Evolutionary conservation across 1,140 invertebrate genomes (phyloP), one percentile per base, ranked within the genome.

Genomic region (Myzus persicae): DNA sequence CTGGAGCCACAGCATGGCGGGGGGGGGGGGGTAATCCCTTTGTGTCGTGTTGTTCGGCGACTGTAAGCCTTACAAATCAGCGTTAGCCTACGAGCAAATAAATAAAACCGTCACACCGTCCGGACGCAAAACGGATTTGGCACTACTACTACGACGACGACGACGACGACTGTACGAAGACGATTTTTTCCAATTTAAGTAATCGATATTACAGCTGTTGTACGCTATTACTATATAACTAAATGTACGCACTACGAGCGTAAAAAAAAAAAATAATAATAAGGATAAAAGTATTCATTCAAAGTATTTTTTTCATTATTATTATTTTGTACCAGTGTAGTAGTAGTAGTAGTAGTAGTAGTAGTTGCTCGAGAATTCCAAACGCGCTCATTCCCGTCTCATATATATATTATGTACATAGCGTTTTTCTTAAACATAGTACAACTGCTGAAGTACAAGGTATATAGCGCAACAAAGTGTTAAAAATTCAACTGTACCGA

Each of bases 1-100:
- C 81, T 14, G 44, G 40, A 7, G 22, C 42, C 7, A 38, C 24
- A 26, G 36, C n/a, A 76, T 1, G 59, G 59, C 6, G 14, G 59
- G 18, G 88, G 44, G 44, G 14, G 44, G 31, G 9, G 84, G 20
- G 89, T 90, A 90, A 90, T 90, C 89, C 89, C 89, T 67, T 67
- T 40, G 54, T 59, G 89, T 67, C 89, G 89, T 42, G 89, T 59
- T 89, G 88, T 59, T 89, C 88, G 67, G n/a, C 2, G 36, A 82
- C 46, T 9, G 67, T 93, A 93, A 93, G 91, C 91, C 91, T 93
- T 93, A 93, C 91, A 93, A 93, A 93, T 93, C 91, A 93, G 91
- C 91, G 91, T 93, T 93, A 93, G 81, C 46, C 81, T 38, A 85
- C 91, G 36, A 85, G 46, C 91, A 93, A 93, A 93, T 93, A 93